A percentile compares a stretch with the other conserved stretches of the same genome.
These are phyloP conservation scores for Cyanoderma ruficeps DNA, from an alignment of 2,113 vertebrate species.

Conservation along the genomic window DNA sequence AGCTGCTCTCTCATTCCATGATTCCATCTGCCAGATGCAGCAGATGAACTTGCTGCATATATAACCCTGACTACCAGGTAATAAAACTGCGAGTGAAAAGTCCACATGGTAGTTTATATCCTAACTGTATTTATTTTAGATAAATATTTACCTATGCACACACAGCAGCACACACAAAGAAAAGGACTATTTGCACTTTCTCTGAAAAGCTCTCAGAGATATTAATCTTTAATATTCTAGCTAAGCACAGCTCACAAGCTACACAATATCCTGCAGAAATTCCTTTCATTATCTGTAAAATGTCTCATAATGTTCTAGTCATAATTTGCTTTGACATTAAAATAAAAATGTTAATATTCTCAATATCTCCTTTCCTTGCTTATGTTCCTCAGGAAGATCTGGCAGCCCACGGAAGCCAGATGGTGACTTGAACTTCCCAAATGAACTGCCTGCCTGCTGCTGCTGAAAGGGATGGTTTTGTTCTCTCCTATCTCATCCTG, in stretches of 20 bases:
- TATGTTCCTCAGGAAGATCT: constrained; percentile 4
- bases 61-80: not conserved
- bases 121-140: not conserved
- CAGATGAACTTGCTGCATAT: not conserved
- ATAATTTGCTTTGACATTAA: constrained; percentile 42
- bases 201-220: not conserved
- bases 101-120: not conserved
- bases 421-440: constrained; percentile 22
- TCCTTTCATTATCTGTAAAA: constrained; percentile 8
- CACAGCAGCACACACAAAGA: not conserved
- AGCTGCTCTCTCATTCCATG: not conserved
- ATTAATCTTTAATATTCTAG: not conserved
- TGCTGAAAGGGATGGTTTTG: not conserved
- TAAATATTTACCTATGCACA: not conserved
- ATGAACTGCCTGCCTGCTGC: not conserved
- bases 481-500: not conserved
- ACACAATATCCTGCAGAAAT: constrained; percentile 9
- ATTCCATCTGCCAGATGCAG: not conserved
- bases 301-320: constrained; percentile 9
- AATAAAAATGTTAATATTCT: constrained; percentile 32
- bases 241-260: not conserved
- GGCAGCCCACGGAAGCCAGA: constrained; percentile 17
- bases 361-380: not conserved
- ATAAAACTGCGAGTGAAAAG: constrained; percentile 17
- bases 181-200: not conserved